These are phyloP conservation scores for Actinia tenebrosa DNA, from an alignment of 64 coral and sea anemone genomes.

Conservation along the genomic window DNA sequence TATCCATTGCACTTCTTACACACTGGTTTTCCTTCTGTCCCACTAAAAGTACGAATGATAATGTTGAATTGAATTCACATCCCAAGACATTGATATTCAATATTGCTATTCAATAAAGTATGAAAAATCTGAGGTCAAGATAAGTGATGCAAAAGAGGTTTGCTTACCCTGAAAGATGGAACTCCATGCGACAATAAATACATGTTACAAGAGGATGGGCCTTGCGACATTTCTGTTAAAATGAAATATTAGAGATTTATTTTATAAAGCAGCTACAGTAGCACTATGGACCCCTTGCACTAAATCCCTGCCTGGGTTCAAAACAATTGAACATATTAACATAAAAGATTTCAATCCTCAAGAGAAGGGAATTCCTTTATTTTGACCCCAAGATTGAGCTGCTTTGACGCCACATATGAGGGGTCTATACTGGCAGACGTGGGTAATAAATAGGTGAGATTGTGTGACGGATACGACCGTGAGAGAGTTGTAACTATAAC, in stretches of 20 bases:
- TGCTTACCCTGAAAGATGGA: constrained; percentile 63
- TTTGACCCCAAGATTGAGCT: too few species aligned
- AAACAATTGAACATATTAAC: too few species aligned
- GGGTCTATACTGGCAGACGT: too few species aligned
- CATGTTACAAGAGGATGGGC: constrained; percentile 64
- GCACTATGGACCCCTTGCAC: too few species aligned
- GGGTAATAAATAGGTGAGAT: too few species aligned
- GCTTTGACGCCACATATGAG: too few species aligned
- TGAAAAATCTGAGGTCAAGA: not conserved
- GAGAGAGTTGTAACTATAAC: not conserved
- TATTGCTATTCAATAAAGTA: too few species aligned
- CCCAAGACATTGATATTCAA: too few species aligned
- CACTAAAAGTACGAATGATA: constrained; percentile 15
- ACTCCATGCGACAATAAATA: constrained; percentile 76
- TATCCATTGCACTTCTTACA: constrained; percentile 87
- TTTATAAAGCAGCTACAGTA: too few species aligned
- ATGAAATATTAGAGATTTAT: not conserved
- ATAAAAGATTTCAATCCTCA: too few species aligned
- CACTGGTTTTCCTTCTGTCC: constrained; percentile 68
- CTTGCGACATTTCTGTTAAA: constrained; percentile 71
- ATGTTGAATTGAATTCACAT: not conserved
- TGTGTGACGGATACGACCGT: not conserved
- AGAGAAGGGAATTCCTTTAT: too few species aligned
- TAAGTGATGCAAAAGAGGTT: not conserved
- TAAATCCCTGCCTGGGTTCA: too few species aligned